phyloP scores from a whole-genome alignment of 1,140 invertebrate genomes.

The Rhizoglyphus robini region DNA sequence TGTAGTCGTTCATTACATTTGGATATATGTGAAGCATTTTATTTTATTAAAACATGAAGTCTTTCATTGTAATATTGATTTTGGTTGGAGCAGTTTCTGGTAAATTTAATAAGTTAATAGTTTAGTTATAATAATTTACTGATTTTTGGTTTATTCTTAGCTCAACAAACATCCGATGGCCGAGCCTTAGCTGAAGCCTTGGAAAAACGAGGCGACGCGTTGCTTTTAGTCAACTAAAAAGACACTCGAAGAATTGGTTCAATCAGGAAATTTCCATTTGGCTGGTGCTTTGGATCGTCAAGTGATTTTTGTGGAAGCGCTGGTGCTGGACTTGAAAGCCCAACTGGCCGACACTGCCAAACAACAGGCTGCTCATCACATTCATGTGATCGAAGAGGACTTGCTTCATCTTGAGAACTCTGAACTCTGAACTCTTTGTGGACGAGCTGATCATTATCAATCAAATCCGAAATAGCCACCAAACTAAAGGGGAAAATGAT shows the following conservation, averaged over 20 bases:
- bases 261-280: constrained; percentile 4
- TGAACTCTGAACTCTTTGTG: too few species aligned
- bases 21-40: too few species aligned
- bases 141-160: too few species aligned
- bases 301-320: constrained; percentile 3
- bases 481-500: background rate
- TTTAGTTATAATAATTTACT: background rate
- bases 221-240: background rate
- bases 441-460: constrained; percentile 9
- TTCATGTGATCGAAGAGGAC: constrained; percentile 17
- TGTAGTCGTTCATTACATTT: too few species aligned
- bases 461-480: background rate
- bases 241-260: background rate
- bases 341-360: background rate
- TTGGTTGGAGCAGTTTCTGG: background rate
- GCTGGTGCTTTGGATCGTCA: constrained; percentile 11
- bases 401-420: constrained; percentile 14
- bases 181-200: background rate
- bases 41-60: too few species aligned
- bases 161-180: background rate
- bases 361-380: background rate
- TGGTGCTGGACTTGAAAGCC: constrained; percentile 7
- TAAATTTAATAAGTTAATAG: background rate
- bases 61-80: background rate
- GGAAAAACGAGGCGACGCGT: background rate